Conservation (phyloP, 37 sponge, comb jelly and placozoan species). For the Cliona cf. orientalis region DNA sequence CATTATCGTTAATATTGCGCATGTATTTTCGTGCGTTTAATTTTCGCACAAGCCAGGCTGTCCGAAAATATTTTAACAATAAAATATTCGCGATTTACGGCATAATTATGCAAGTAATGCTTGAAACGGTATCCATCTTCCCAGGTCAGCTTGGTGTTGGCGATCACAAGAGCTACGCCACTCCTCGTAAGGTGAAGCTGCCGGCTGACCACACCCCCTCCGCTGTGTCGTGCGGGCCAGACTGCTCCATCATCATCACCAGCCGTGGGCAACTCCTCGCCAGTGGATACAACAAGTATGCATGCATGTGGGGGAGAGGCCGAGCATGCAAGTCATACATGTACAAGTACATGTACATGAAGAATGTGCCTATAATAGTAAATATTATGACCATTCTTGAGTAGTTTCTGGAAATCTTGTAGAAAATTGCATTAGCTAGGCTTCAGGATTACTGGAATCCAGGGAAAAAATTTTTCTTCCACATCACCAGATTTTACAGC, state of each 20-base stretch:
- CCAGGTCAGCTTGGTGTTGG: conserved; percentile 71
- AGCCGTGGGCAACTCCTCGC: conserved; percentile 60
- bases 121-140: not conserved
- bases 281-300: conserved; percentile 79
- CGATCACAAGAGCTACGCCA: not conserved
- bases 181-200: conserved; percentile 35
- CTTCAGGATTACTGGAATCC: too few species aligned
- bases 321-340: too few species aligned
- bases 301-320: too few species aligned
- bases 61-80: too few species aligned
- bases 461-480: too few species aligned
- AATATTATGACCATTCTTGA: too few species aligned
- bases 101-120: not conserved
- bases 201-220: conserved; percentile 2
- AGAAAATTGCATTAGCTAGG: too few species aligned
- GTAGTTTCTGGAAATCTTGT: too few species aligned
- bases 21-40: too few species aligned
- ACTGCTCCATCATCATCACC: conserved; percentile 67
- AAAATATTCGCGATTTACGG: not conserved
- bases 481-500: not conserved
- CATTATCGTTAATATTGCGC: too few species aligned
- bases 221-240: conserved; percentile 69
- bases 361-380: too few species aligned
- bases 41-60: too few species aligned
- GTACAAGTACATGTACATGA: not conserved